Conservation (phyloP, 2,888 invertebrate species). For the Macrophya annulata region DNA sequence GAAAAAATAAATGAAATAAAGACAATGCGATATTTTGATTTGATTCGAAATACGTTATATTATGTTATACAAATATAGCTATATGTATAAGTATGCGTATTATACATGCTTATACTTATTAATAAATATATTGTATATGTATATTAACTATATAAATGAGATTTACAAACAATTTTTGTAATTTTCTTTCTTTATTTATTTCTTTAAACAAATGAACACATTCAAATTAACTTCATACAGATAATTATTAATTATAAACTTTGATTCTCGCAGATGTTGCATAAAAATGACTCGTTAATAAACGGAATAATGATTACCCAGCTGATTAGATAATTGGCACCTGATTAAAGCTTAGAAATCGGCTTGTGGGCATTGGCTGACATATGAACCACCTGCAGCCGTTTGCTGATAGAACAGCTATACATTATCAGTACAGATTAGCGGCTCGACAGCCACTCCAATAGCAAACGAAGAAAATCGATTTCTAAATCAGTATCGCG, state of each 20-base stretch:
- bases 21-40: not conserved
- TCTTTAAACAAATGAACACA: not conserved
- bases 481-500: not conserved
- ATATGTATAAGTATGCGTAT: not conserved
- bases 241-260: not conserved
- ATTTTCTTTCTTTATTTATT: not conserved
- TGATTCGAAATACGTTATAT: not conserved
- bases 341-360: not conserved
- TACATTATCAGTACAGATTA: conserved; percentile 5
- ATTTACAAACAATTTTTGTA: not conserved
- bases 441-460: not conserved
- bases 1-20: not conserved
- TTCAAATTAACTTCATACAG: not conserved
- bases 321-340: not conserved
- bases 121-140: not conserved
- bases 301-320: not conserved
- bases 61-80: not conserved
- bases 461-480: not conserved
- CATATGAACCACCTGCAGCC: not conserved
- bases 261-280: not conserved
- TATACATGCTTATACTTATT: not conserved
- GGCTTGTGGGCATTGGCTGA: not conserved
- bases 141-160: not conserved
- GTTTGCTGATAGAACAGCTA: not conserved
- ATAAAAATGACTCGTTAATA: not conserved